phyloP scores from a whole-genome alignment of 2,888 invertebrate genomes.

The Salticus scenicus region DNA sequence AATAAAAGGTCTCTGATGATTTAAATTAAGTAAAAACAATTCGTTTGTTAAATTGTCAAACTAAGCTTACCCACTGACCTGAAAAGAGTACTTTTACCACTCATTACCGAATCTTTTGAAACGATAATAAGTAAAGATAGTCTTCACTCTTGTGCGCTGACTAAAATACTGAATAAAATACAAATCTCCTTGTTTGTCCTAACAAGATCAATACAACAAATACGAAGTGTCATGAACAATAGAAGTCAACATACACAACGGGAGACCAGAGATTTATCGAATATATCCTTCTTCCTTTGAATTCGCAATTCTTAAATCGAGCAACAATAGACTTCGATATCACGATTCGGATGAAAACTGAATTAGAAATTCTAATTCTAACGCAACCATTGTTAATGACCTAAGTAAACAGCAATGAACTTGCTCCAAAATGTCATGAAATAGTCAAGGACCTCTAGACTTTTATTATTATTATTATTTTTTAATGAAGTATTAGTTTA shows the following conservation, averaged over 20 bases:
- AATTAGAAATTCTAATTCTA: constrained; percentile 11
- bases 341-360: background rate
- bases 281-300: background rate
- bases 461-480: too few relatives aligned
- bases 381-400: constrained; percentile 1
- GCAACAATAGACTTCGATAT: background rate
- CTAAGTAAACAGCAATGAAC: background rate
- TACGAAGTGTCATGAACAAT: background rate
- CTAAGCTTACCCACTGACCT: background rate
- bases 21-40: too few relatives aligned
- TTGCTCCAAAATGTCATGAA: background rate
- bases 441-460: background rate
- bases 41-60: too few relatives aligned
- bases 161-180: background rate
- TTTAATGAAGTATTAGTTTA: too few relatives aligned
- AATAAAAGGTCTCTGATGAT: too few relatives aligned
- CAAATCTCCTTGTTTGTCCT: background rate
- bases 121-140: background rate
- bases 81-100: background rate
- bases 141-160: background rate
- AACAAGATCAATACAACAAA: background rate
- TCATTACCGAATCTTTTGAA: background rate
- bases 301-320: background rate
- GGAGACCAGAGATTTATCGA: constrained; percentile 2
- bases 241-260: background rate